phyloP scores from a whole-genome alignment of 2,113 vertebrate genomes.

The Toxostoma redivivum region DNA sequence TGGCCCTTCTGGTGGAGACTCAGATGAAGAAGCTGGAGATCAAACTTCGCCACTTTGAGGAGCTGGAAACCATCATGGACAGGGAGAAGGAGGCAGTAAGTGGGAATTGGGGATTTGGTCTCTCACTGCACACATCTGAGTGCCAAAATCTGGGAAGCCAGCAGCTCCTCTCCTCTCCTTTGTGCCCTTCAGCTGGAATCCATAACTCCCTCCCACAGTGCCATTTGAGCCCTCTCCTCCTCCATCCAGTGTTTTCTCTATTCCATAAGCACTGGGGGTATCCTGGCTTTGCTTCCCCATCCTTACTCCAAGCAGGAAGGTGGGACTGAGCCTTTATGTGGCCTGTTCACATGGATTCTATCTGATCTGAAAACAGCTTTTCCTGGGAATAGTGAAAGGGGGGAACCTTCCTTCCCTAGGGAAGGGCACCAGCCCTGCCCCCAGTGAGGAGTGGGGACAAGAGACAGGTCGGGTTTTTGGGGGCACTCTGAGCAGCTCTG shows the following conservation, averaged over 20 bases:
- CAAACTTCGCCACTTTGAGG: constrained; percentile 96
- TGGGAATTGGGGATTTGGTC: neutral
- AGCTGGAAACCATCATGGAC: constrained; percentile 98
- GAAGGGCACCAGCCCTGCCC: neutral
- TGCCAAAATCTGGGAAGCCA: neutral
- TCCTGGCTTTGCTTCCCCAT: neutral
- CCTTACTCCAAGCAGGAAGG: fast-evolving
- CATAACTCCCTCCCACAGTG: fast-evolving
- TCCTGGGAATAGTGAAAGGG: neutral
- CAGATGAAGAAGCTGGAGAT: constrained; percentile 99
- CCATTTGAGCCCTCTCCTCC: neutral
- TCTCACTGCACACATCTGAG: fast-evolving
- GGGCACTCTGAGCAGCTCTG: neutral
- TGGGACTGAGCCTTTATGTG: neutral
- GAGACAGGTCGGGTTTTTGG: neutral
- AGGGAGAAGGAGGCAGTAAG: constrained; percentile 96
- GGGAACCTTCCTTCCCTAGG: neutral
- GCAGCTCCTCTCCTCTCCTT: neutral
- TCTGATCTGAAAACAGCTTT: neutral
- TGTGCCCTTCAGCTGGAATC: neutral
- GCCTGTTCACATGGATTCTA: fast-evolving
- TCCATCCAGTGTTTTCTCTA: neutral
- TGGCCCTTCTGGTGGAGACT: constrained; percentile 93
- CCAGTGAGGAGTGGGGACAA: neutral
- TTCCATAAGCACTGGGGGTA: fast-evolving